These are phyloP conservation scores for Tineola bisselliella DNA, from an alignment of 2,888 invertebrate species.

Conservation along the genomic window DNA sequence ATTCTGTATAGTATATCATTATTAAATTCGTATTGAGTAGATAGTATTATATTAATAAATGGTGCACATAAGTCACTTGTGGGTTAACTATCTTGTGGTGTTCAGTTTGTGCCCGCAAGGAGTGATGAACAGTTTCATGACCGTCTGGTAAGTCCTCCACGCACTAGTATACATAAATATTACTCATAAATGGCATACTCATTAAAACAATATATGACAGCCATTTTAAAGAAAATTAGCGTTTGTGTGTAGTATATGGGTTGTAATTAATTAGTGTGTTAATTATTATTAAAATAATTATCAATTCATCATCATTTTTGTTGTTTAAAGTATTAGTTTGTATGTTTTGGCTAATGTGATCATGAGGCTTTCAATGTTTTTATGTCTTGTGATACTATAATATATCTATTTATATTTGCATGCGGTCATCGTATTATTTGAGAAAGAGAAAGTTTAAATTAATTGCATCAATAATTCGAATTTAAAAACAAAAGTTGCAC, in stretches of 20 bases:
- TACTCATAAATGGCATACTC: neutral
- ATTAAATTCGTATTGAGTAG: neutral
- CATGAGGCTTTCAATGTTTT: neutral
- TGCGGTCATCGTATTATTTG: neutral
- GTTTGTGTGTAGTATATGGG: neutral
- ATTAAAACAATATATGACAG: neutral
- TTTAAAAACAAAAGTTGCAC: neutral
- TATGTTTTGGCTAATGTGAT: neutral
- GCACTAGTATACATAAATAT: neutral
- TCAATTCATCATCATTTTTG: neutral
- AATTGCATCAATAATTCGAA: neutral
- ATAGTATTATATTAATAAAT: neutral
- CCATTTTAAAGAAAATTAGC: neutral
- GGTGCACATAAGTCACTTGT: constrained; percentile 1
- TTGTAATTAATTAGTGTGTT: neutral
- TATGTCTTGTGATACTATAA: neutral
- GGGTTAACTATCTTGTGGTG: constrained; percentile 65
- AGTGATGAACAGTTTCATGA: constrained; percentile 90
- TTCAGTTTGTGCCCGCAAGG: constrained; percentile 86
- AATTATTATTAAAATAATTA: neutral
- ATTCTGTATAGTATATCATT: neutral
- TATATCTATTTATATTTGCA: neutral
- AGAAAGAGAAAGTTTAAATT: neutral
- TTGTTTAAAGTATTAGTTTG: neutral
- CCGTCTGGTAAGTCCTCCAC: constrained; percentile 78